Conservation (phyloP, 2,113 vertebrate genomes). For the Petrocephalus zakoni region DNA sequence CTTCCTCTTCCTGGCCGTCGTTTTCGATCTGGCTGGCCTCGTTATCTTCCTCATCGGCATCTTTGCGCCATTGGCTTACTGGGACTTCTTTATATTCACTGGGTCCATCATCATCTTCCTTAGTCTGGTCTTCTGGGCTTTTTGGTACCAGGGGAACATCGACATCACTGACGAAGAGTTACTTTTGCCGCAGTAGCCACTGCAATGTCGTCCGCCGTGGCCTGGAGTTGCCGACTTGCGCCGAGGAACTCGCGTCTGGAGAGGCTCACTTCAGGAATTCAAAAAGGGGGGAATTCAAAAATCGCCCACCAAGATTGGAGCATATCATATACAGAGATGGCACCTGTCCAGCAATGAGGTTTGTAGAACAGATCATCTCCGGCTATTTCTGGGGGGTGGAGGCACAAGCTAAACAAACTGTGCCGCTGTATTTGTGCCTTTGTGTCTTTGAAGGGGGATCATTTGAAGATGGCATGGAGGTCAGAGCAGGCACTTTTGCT, state of each 20-base stretch:
- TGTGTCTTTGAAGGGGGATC: conserved; percentile 1
- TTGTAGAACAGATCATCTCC: neutral
- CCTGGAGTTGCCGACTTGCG: too few species aligned
- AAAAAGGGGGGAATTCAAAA: neutral
- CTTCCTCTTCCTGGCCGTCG: conserved; percentile 57
- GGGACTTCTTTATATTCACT: conserved; percentile 77
- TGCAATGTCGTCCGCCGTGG: neutral
- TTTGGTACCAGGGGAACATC: conserved; percentile 78
- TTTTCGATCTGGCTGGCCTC: conserved; percentile 63
- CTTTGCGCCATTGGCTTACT: conserved; percentile 60
- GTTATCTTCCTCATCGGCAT: conserved; percentile 70
- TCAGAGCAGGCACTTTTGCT: neutral
- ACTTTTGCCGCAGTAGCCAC: conserved; percentile 23
- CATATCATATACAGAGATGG: neutral
- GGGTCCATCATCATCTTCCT: conserved; percentile 73
- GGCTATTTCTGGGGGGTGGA: neutral
- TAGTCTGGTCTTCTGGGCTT: conserved; percentile 76
- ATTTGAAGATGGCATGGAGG: neutral
- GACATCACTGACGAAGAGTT: conserved; percentile 59
- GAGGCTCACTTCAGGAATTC: neutral
- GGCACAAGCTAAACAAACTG: neutral
- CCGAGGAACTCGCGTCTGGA: neutral
- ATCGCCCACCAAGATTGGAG: neutral
- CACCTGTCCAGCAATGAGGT: neutral
- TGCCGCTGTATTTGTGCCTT: neutral